Conservation (phyloP, 2,113 vertebrate genomes). For the Promerops cafer region DNA sequence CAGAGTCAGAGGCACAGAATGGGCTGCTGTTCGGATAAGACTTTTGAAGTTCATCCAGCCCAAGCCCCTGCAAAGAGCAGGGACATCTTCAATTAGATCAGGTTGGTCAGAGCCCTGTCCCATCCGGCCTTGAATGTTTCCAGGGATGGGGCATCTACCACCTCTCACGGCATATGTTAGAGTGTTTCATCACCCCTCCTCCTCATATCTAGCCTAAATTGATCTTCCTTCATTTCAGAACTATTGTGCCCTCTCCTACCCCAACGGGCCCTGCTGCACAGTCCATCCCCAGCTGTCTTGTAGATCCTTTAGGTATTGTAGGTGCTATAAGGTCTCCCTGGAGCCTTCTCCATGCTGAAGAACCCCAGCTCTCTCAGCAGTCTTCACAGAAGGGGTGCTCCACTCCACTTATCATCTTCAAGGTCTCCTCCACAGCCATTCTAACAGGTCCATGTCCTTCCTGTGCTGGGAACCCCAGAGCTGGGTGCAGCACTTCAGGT, state of each 20-base stretch:
- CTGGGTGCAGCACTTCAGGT: not conserved
- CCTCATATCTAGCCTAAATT: no score
- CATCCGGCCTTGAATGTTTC: not conserved
- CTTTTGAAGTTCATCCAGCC: not conserved
- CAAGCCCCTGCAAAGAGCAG: not conserved
- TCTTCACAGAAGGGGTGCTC: not conserved
- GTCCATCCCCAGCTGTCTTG: no score
- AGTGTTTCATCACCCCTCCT: not conserved
- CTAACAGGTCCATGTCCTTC: not conserved
- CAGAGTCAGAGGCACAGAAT: not conserved
- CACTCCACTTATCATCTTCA: not conserved
- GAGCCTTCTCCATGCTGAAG: not conserved
- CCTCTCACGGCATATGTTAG: fast-evolving
- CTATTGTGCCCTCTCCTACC: no score
- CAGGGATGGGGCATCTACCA: not conserved
- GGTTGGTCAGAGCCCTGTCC: not conserved
- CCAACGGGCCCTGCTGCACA: fast-evolving
- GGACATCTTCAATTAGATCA: not conserved
- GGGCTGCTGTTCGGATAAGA: no score
- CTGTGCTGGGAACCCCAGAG: not conserved
- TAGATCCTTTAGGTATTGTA: no score
- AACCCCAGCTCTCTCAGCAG: no score
- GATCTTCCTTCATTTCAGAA: not conserved
- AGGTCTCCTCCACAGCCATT: not conserved
- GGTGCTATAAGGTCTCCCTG: no score